Conservation (phyloP, 2,888 invertebrate genomes). For the Antheraea assamensis region DNA sequence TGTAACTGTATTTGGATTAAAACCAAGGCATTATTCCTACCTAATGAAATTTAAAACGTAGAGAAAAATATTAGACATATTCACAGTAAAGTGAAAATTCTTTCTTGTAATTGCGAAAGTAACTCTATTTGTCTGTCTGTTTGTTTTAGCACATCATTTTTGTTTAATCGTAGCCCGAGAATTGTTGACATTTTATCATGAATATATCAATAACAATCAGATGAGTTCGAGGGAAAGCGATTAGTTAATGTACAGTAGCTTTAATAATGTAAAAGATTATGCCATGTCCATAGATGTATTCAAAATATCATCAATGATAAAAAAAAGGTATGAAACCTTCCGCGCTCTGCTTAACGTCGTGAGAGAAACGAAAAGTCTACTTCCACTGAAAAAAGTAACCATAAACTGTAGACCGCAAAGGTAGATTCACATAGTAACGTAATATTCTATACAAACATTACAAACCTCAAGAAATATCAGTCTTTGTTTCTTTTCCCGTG, state of each 20-base stretch:
- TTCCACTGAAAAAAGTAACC: slow-evolving; percentile 37
- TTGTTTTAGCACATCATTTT: no score
- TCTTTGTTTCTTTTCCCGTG: not conserved
- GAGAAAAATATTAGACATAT: no score
- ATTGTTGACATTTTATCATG: no score
- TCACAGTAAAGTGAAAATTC: no score
- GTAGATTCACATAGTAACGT: slow-evolving; percentile 21
- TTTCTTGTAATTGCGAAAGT: no score
- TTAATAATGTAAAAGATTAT: not conserved
- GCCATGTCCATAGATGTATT: slow-evolving; percentile 1
- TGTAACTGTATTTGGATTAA: no score
- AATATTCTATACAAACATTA: not conserved
- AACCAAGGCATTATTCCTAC: no score
- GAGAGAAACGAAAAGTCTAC: slow-evolving; percentile 50
- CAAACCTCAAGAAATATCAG: not conserved
- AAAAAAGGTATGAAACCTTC: slow-evolving; percentile 23
- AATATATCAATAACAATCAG: no score
- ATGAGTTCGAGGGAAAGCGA: no score
- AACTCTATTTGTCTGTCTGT: no score
- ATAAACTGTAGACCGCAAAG: slow-evolving; percentile 33
- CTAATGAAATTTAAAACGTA: no score
- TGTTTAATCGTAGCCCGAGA: no score
- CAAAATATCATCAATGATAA: slow-evolving; percentile 2
- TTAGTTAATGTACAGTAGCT: not conserved
- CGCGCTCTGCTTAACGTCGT: slow-evolving; percentile 54